These are phyloP conservation scores for Aplocera efformata DNA, from an alignment of 2,888 invertebrate genomes.

Conservation along the genomic window DNA sequence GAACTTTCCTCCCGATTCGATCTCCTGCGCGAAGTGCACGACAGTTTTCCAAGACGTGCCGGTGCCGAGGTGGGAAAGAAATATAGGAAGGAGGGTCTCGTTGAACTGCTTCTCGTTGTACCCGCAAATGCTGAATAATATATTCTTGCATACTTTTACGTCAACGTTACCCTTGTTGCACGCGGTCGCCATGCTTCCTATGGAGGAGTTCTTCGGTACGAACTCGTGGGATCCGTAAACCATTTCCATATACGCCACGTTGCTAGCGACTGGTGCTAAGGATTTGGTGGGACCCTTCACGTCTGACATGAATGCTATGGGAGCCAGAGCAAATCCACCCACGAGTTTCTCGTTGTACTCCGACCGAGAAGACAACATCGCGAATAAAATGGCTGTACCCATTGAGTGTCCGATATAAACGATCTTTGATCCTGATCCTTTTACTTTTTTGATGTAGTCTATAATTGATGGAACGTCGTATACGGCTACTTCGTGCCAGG, in stretches of 20 bases:
- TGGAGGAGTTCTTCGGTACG: constrained; percentile 82
- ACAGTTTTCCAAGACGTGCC: constrained; percentile 88
- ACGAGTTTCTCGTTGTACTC: constrained; percentile 84
- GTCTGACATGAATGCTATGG: constrained; percentile 83
- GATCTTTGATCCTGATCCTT: constrained; percentile 52
- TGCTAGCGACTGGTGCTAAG: constrained; percentile 82
- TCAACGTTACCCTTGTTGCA: constrained; percentile 78
- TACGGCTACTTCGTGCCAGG: constrained; percentile 93
- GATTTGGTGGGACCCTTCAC: constrained; percentile 83
- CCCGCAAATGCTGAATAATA: constrained; percentile 86
- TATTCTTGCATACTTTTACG: constrained; percentile 83
- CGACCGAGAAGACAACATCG: constrained; percentile 83
- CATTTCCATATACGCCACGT: constrained; percentile 81
- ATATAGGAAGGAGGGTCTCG: constrained; percentile 83
- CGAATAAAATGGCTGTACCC: constrained; percentile 90
- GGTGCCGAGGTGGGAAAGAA: constrained; percentile 85
- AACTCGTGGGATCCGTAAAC: constrained; percentile 86
- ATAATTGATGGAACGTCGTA: constrained; percentile 93
- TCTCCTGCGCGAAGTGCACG: constrained; percentile 84
- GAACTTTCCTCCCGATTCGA: constrained; percentile 77
- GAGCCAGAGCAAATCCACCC: constrained; percentile 84
- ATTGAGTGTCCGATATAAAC: constrained; percentile 95
- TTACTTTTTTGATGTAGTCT: constrained; percentile 78
- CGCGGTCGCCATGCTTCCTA: constrained; percentile 78
- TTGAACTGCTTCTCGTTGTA: constrained; percentile 85